Percentiles rank a stretch among this genome's conserved stretches.
Conservation (phyloP, 2,888 invertebrate species). For the Theretra japonica region DNA sequence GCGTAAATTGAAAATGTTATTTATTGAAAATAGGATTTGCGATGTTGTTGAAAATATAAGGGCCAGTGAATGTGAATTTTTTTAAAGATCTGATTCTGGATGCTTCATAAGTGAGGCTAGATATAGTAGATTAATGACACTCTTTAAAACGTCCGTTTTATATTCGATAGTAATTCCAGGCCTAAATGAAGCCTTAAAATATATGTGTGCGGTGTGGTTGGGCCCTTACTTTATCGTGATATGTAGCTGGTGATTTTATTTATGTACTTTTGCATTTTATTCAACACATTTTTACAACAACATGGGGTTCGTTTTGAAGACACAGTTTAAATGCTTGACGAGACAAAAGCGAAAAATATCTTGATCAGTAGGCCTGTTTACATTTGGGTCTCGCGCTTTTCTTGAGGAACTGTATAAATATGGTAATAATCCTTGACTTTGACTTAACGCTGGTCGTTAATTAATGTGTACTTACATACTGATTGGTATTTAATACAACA, state of each 20-base stretch:
- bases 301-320: neutral
- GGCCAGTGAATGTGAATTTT: slow-evolving; percentile 10
- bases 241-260: slow-evolving; percentile 44
- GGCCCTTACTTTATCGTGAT: slow-evolving; percentile 41
- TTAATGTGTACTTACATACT: neutral
- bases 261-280: slow-evolving; percentile 45
- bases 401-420: no score
- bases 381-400: neutral
- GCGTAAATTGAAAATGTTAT: slow-evolving; percentile 17
- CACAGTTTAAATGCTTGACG: slow-evolving; percentile 3
- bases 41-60: slow-evolving; percentile 20
- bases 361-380: neutral
- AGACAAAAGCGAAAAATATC: neutral
- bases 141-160: slow-evolving; percentile 20
- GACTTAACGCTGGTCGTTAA: neutral
- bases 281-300: slow-evolving; percentile 22
- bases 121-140: slow-evolving; percentile 7
- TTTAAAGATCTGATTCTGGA: slow-evolving; percentile 14
- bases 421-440: neutral
- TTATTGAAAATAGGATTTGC: slow-evolving; percentile 20
- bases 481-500: slow-evolving; percentile 3
- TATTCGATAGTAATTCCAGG: slow-evolving; percentile 7
- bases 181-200: slow-evolving; percentile 15
- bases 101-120: slow-evolving; percentile 4
- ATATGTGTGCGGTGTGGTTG: slow-evolving; percentile 2